Base-by-base conservation (phyloP, 2,113 vertebrate species). In the Dryoscopus gambensis region DNA sequence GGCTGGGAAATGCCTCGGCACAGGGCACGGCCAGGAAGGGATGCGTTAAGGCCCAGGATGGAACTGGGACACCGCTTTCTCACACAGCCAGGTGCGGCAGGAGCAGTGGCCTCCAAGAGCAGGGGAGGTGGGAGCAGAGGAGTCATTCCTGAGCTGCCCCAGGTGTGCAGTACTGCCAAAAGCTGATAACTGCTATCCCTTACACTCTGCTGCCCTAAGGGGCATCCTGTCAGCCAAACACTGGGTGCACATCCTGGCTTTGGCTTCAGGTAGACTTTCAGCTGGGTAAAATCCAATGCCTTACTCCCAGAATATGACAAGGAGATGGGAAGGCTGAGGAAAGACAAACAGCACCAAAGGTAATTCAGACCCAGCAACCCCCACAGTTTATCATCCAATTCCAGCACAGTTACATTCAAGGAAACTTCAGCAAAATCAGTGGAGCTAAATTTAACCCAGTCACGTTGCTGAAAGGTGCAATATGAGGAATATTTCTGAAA, bases 91-190 rank as follows among this genome's bases (percentile, higher is more conserved):
- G 33, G 1, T 4, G 5, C 23, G 15, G 31, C 62, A n/a, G 35
- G 2, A 21, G 16, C n/a, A 56, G 46, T 1, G 39, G 50, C 25
- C 27, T 33, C 28, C 42, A 20, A 5, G 28, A 31, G 46, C 65
- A 59, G 30, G 13, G 37, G 5, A 55, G 52, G 5, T 21, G 12
- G 30, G 30, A 33, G 44, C 64, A 56, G 31, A 7, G n/a, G 4
- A 24, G 16, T 11, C 5, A 1, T 9, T 25, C 64, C 46, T 20
- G 6, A 20, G 20, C 24, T 31, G 28, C 39, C 4, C 0, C 64
- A 50, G 53, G 9, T 1, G 0, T 1, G 15, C 46, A 18, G 6
- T 9, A 6, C 44, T n/a, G 46, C n/a, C 27, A 42, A 40, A 49
- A 84, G 1, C 9, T 14, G 63, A 1, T 10, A 35, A 14, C 9